These are phyloP conservation scores for Nycticorax nycticorax DNA, from an alignment of 2,113 vertebrate species.

Conservation along the genomic window DNA sequence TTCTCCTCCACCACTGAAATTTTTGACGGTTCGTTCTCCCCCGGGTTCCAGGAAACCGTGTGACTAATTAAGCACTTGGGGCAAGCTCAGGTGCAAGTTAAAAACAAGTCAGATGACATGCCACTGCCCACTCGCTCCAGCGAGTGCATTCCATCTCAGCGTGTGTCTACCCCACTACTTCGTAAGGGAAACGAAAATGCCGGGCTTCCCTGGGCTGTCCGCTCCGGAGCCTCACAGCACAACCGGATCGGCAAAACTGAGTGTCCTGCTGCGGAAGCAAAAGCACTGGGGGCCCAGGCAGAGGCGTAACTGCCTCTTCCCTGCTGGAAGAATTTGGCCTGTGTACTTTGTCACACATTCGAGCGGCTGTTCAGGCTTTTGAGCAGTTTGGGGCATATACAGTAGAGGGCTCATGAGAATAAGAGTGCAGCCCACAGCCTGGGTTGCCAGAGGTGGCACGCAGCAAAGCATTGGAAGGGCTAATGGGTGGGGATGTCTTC, in stretches of 20 bases:
- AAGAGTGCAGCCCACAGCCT: not conserved
- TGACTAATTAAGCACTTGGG: conserved; percentile 26
- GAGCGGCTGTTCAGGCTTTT: not conserved
- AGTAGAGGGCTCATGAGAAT: not conserved
- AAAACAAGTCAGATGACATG: not conserved
- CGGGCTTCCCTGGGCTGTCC: not conserved
- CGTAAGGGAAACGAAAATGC: not conserved
- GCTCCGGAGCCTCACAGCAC: not conserved
- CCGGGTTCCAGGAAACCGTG: not conserved
- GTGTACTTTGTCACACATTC: fast-evolving
- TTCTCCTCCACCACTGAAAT: not conserved
- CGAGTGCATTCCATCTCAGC: conserved; percentile 27
- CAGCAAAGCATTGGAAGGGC: not conserved
- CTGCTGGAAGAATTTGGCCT: not conserved
- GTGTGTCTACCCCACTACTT: not conserved
- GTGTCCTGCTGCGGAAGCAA: not conserved
- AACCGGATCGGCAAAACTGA: fast-evolving
- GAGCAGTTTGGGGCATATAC: not conserved
- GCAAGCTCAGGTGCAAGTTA: conserved; percentile 7
- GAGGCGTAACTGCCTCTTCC: fast-evolving
- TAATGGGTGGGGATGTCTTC: not conserved
- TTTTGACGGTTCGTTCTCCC: not conserved
- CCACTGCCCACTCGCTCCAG: not conserved
- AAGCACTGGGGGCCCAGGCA: fast-evolving
- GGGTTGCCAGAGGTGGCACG: fast-evolving